These are phyloP conservation scores for Progne subis DNA, from an alignment of 2,113 vertebrate genomes.

Conservation along the genomic window DNA sequence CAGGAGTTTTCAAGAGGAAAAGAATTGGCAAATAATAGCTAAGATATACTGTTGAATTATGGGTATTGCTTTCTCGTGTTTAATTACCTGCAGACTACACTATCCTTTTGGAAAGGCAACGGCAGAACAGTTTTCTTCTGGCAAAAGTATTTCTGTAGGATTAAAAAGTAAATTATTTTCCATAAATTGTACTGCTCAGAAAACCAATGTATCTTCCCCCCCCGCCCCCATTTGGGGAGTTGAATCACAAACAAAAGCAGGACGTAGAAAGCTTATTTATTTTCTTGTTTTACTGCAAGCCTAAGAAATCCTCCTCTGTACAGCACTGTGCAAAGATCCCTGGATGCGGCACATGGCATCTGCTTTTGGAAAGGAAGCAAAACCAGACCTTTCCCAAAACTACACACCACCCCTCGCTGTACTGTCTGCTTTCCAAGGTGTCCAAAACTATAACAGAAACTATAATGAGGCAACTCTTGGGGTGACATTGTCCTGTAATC, in stretches of 20 bases:
- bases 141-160: not conserved
- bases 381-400: not conserved
- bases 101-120: not conserved
- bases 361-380: not conserved
- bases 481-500: not conserved
- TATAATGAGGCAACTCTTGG: not conserved
- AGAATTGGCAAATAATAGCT: not conserved
- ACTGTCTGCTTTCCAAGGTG: not conserved
- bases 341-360: not conserved
- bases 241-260: not conserved
- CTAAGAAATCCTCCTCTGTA: not conserved
- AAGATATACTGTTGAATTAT: not conserved
- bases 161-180: not conserved
- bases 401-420: not conserved
- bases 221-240: not conserved
- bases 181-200: not conserved
- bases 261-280: not conserved
- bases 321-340: not conserved
- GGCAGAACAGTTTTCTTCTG: not conserved
- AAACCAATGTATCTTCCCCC: not conserved
- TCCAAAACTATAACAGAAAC: not conserved
- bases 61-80: slow-evolving; percentile 5
- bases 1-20: slow-evolving; percentile 5
- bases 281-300: not conserved
- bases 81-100: slow-evolving; percentile 17